A percentile compares a stretch with the other conserved stretches of the same genome.
phyloP scores from a whole-genome alignment of 2,888 invertebrate species.

The Tenodera sinensis region DNA sequence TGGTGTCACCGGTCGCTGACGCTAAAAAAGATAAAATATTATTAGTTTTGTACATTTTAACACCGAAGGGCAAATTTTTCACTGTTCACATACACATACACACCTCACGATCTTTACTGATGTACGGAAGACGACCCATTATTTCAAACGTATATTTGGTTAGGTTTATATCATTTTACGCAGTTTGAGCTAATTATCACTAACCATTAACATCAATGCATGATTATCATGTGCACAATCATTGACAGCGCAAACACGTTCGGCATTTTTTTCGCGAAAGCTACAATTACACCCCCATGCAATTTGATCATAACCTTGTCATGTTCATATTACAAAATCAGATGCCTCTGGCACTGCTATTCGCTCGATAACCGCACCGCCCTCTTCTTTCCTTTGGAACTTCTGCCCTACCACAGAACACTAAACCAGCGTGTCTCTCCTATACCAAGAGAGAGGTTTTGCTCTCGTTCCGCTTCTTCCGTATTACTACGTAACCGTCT shows the following conservation, averaged over 20 bases:
- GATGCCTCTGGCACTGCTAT: neutral
- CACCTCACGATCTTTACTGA: slow-evolving; percentile 23
- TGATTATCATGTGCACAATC: neutral
- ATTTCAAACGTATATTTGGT: neutral
- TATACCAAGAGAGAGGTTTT: too few relatives aligned
- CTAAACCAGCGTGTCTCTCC: too few relatives aligned
- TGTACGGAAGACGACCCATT: slow-evolving; percentile 23
- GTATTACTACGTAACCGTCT: too few relatives aligned
- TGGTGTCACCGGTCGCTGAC: slow-evolving; percentile 19
- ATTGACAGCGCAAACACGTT: neutral
- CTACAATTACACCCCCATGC: neutral
- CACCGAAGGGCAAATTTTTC: neutral
- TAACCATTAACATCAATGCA: neutral
- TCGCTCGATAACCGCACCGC: neutral
- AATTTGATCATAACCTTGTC: neutral
- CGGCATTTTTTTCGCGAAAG: neutral
- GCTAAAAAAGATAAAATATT: slow-evolving; percentile 12
- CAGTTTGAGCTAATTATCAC: neutral
- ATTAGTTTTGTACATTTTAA: neutral
- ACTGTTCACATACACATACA: neutral
- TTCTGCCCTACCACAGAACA: too few relatives aligned
- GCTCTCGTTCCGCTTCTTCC: too few relatives aligned
- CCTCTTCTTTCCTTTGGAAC: neutral
- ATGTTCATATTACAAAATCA: neutral
- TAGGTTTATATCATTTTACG: neutral